Evolutionary conservation across 2,113 vertebrate species (phyloP), one percentile per base, ranked within the genome.

Genomic region (Engraulis encrasicolus): DNA sequence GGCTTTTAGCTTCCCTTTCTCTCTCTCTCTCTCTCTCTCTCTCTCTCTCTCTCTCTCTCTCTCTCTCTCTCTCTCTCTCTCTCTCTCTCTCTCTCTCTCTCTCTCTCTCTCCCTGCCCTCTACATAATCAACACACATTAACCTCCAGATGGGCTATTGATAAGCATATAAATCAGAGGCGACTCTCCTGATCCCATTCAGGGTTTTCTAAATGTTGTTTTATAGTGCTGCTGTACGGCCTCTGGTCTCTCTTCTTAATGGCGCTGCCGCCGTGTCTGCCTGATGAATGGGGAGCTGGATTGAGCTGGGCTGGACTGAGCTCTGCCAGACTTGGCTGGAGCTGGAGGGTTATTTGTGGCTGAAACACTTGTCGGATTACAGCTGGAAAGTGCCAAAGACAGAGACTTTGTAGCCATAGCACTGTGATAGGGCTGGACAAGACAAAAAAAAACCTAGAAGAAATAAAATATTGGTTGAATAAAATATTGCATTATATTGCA

Each of bases 41-140:
- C 7, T 66, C 58, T 66, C n/a, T 66, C 58, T 66, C 58, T 66
- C 58, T 66, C 23, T 66, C 23, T 66, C 23, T 66, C 58, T 66
- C 58, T 74, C 27, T 36, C 27, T 74, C 9, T 74, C 12, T n/a
- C n/a, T 66, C 23, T 14, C 23, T 27, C 58, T 20, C 52, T 61
- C 54, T 23, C n/a, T 61, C 58, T 6, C 7, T 66, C 58, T 66
- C n/a, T 66, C 58, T 66, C 58, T 66, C 58, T 66, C 23, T 66
- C 23, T 66, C 23, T 66, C 58, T 66, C 58, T 74, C 27, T 36
- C 27, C 34, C 9, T 74, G 1, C 23, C 66, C 31, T 74, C 66
- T 12, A 34, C 66, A 27, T 74, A 74, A 34, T 74, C 34, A 34
- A 17, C 66, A 6, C 27, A 6, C 66, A 34, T 34, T 74, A 74